Percentiles rank a stretch among this genome's conserved stretches.
Conservation (phyloP, 2,113 vertebrate genomes). For the Menura novaehollandiae region DNA sequence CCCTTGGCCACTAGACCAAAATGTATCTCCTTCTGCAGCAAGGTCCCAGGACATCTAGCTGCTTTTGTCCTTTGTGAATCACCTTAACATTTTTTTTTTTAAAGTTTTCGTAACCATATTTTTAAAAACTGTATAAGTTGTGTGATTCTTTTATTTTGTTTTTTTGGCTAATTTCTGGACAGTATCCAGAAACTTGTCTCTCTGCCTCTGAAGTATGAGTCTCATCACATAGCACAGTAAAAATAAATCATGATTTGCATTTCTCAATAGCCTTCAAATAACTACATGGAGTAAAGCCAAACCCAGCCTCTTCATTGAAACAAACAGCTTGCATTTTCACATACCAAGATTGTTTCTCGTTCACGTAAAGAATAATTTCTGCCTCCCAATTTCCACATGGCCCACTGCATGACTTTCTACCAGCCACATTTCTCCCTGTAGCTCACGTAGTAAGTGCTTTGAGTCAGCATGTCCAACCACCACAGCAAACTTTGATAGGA, state of each 20-base stretch:
- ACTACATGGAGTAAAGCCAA: constrained; percentile 39
- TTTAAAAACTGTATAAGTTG: not conserved
- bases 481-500: constrained; percentile 11
- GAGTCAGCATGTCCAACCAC: constrained; percentile 59
- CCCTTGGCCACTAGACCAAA: not conserved
- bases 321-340: constrained; percentile 14
- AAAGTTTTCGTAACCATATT: not conserved
- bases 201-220: not conserved
- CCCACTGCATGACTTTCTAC: not conserved
- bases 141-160: not conserved
- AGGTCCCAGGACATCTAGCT: not conserved
- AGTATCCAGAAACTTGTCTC: not conserved
- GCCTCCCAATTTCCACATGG: not conserved
- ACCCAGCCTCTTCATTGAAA: constrained; percentile 3
- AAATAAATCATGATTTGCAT: constrained; percentile 55
- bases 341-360: not conserved
- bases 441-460: constrained; percentile 46
- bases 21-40: not conserved
- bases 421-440: not conserved
- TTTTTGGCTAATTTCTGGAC: not conserved
- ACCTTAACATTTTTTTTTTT: not conserved
- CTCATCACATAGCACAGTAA: constrained; percentile 26
- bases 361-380: not conserved
- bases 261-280: constrained; percentile 54
- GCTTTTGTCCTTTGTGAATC: not conserved